A percentile compares a stretch with the other conserved stretches of the same genome.
These are phyloP conservation scores for Lordiphosa andalusiaca DNA, from an alignment of 2,888 invertebrate species.

Conservation along the genomic window DNA sequence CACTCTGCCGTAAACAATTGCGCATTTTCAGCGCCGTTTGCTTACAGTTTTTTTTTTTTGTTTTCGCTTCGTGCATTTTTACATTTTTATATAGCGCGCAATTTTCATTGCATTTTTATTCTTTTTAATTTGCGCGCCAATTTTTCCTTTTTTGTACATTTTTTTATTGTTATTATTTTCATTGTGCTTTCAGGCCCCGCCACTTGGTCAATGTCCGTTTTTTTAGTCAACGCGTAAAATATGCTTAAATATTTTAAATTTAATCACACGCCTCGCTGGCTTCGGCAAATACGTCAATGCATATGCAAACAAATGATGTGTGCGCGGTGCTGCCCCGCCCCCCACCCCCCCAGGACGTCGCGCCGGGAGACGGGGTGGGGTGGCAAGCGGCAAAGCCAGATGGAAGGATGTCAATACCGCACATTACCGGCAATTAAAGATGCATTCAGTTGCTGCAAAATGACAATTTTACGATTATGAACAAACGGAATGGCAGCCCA, in stretches of 20 bases:
- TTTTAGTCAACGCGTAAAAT: constrained; percentile 71
- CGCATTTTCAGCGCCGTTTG: constrained; percentile 71
- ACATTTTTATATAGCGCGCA: constrained; percentile 43
- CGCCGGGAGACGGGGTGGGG: too few relatives aligned
- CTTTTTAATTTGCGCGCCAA: constrained; percentile 67
- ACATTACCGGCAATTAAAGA: constrained; percentile 51
- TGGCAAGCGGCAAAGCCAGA: neutral
- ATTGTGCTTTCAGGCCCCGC: constrained; percentile 24
- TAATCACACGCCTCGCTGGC: constrained; percentile 69
- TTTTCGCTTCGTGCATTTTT: constrained; percentile 34
- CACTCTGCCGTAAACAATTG: constrained; percentile 63
- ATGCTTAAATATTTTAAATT: constrained; percentile 73
- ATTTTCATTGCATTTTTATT: constrained; percentile 49
- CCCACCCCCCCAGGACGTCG: too few relatives aligned
- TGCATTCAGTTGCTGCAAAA: constrained; percentile 30
- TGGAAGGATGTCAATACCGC: constrained; percentile 22
- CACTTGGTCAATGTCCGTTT: constrained; percentile 54
- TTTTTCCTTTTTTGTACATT: constrained; percentile 37
- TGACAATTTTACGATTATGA: constrained; percentile 16
- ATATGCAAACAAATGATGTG: constrained; percentile 69
- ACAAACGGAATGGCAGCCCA: too few relatives aligned
- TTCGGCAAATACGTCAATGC: constrained; percentile 69
- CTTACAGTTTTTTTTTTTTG: constrained; percentile 51
- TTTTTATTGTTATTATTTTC: constrained; percentile 42
- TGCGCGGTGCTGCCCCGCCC: too few relatives aligned